Percentiles rank a stretch among this genome's conserved stretches.
These are phyloP conservation scores for Chrysomela aeneicollis DNA, from an alignment of 2,888 invertebrate species.

Conservation along the genomic window DNA sequence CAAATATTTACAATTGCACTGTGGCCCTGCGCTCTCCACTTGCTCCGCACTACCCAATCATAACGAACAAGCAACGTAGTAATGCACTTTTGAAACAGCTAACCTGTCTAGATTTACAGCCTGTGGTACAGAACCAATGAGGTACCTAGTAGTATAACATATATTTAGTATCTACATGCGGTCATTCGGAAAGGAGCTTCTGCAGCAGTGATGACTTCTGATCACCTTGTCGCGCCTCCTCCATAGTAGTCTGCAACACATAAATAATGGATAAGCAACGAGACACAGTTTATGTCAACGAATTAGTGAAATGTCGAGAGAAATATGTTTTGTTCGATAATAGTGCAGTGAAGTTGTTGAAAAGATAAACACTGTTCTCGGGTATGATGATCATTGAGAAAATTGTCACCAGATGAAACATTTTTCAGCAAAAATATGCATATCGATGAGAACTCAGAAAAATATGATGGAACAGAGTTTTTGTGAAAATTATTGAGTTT, in stretches of 20 bases:
- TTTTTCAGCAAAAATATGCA: no score
- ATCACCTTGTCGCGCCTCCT: slow-evolving; percentile 79
- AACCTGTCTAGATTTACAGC: slow-evolving; percentile 63
- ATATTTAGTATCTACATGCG: slow-evolving; percentile 61
- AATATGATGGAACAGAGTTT: no score
- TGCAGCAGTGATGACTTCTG: slow-evolving; percentile 82
- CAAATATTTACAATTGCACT: slow-evolving; percentile 63
- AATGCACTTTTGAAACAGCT: slow-evolving; percentile 63
- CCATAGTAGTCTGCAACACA: slow-evolving; percentile 73
- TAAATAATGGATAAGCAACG: slow-evolving; percentile 12
- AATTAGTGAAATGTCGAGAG: neutral
- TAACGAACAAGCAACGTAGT: slow-evolving; percentile 61
- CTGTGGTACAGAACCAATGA: slow-evolving; percentile 61
- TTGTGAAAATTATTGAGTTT: no score
- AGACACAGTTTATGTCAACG: neutral
- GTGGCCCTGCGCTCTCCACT: slow-evolving; percentile 56
- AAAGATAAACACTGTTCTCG: neutral
- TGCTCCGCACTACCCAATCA: slow-evolving; percentile 55
- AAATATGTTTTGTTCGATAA: neutral
- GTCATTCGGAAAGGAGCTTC: slow-evolving; percentile 79
- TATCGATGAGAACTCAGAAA: no score
- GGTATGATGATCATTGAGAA: neutral
- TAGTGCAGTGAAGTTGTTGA: neutral
- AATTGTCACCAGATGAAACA: no score
- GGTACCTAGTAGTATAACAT: slow-evolving; percentile 63